A percentile compares a stretch with the other conserved stretches of the same genome.
Evolutionary conservation across 1,140 invertebrate genomes (phyloP).

Genomic region (Apis dorsata): DNA sequence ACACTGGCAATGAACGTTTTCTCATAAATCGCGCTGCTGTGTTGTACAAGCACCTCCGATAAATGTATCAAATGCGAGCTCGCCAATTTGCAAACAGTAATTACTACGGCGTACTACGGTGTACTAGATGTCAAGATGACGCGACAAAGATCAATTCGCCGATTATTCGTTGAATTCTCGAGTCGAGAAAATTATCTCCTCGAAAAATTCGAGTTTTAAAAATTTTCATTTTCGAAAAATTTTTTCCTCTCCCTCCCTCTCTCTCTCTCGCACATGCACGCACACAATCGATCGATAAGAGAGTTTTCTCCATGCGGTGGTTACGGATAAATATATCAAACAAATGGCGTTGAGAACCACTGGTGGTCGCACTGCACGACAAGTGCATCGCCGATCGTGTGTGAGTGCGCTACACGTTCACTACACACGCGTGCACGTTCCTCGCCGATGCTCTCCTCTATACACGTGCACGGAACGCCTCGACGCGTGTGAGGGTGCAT

Average conservation of each 20-base stretch:
- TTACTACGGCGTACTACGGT: not conserved
- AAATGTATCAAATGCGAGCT: not conserved
- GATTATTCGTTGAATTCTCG: not conserved
- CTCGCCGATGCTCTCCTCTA: conserved; percentile 41
- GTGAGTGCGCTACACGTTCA: conserved; percentile 2
- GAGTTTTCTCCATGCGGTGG: too few relatives aligned
- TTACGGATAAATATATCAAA: too few relatives aligned
- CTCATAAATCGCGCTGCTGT: not conserved
- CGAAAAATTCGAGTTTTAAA: too few relatives aligned
- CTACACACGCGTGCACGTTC: not conserved
- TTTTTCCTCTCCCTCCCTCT: too few relatives aligned
- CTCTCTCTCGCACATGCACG: too few relatives aligned
- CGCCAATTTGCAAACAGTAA: not conserved
- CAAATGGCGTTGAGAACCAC: conserved; percentile 50
- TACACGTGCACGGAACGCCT: conserved; percentile 43
- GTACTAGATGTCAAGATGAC: not conserved
- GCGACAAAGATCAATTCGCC: too few relatives aligned
- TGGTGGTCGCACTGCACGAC: conserved; percentile 57
- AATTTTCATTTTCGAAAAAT: too few relatives aligned
- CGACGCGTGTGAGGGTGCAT: conserved; percentile 1
- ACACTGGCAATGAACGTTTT: conserved; percentile 8
- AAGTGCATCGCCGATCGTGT: conserved; percentile 60
- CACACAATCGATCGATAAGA: too few relatives aligned
- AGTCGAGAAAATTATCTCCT: not conserved
- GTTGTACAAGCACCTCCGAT: not conserved